A percentile compares a stretch with the other conserved stretches of the same genome.
These are phyloP conservation scores for Anhinga rufa DNA, from an alignment of 2,113 vertebrate genomes.

Conservation along the genomic window DNA sequence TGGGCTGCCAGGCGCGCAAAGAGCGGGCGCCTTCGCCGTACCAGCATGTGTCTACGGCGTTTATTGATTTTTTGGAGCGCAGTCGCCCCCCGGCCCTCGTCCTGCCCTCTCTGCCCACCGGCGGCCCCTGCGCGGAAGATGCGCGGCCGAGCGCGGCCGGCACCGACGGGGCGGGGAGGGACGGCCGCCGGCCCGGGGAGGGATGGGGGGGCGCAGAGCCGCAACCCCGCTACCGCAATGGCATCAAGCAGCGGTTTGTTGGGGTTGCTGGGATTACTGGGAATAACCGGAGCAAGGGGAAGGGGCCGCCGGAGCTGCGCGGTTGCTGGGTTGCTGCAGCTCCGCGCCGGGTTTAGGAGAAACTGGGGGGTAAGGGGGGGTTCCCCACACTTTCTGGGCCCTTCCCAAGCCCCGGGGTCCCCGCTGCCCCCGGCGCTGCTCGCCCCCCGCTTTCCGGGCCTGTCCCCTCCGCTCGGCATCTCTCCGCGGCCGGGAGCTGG, in stretches of 20 bases:
- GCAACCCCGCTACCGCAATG: fast-evolving
- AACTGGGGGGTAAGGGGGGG: no score
- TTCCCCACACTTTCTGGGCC: not conserved
- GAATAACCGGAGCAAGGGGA: not conserved
- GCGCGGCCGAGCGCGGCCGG: not conserved
- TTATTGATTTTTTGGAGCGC: not conserved
- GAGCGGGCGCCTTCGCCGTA: not conserved
- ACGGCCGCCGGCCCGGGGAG: no score
- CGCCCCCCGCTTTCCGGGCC: not conserved
- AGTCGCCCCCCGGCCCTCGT: not conserved
- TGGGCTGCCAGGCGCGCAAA: not conserved
- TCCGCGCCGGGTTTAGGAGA: not conserved
- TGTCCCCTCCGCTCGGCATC: not conserved
- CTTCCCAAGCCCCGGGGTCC: not conserved
- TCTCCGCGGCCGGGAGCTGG: not conserved
- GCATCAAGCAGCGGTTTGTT: not conserved
- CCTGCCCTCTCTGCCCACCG: not conserved
- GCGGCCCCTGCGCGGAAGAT: not conserved
- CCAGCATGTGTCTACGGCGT: not conserved
- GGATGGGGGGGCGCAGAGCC: no score
- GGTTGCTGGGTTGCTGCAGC: not conserved
- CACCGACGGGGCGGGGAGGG: not conserved
- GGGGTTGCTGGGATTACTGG: not conserved
- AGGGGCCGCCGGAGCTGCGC: not conserved
- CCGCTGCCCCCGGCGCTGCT: not conserved